Base-by-base conservation (phyloP, 1,140 invertebrate genomes). In the Sitophilus oryzae region DNA sequence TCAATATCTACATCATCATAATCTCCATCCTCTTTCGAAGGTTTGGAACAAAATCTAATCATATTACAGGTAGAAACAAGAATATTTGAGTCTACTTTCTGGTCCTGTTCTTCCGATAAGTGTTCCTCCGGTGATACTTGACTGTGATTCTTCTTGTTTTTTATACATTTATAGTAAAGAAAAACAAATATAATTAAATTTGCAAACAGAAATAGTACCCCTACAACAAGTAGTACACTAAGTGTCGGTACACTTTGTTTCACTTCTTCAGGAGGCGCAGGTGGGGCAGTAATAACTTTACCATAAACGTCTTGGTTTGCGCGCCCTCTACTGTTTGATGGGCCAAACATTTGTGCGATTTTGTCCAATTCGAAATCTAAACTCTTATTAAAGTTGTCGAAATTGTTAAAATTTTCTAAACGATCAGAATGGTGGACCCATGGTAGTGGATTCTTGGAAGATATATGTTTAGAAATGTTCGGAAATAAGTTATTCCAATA, bases 171-270 rank as follows among this genome's bases (percentile, higher is more conserved):
- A 56, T 84, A 85, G 66, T 88, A 91, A n/a, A 93, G 75, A 35
- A 82, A 81, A 3, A 81, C 75, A 61, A 89, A 89, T 6, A 85
- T 79, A 22, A 83, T 79, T 1, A 93, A 69, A 70, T 95, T 96
- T 10, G 93, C 73, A n/a, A 89, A 72, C 1, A 96, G 73, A 65
- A 96, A 88, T 18, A 86, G 73, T 2, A 14, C 52, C 3, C 62
- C 58, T 8, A 52, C 30, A 15, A 60, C 51, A n/a, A 58, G 18
- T 0, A 61, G 9, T 20, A 64, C 37, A 49, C 52, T 60, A 2
- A 56, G 30, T n/a, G 55, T 22, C 66, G 57, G 62, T 8, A 45
- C 20, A 60, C 70, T 4, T 72, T 76, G 56, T 67, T 74, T 58
- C n/a, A 66, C 44, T 44, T 60, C 52, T 45, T 53, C 45, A 25